phyloP scores from a whole-genome alignment of 2,797 vertebrate genomes.

The Darevskia nairensis region DNA sequence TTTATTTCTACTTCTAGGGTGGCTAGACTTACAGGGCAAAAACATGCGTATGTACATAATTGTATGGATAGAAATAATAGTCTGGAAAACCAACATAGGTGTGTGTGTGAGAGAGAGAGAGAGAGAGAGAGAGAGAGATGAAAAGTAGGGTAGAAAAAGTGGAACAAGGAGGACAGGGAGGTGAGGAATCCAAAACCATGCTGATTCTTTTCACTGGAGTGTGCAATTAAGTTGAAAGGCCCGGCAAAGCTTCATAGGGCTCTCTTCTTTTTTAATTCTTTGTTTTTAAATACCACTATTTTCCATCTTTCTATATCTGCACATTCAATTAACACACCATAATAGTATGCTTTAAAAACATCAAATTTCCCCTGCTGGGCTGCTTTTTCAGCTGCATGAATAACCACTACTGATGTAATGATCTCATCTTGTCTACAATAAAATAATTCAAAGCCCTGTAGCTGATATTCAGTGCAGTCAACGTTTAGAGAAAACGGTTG shows the following conservation, averaged over 20 bases:
- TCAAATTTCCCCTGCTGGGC: slow-evolving; percentile 4
- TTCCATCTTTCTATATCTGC: slow-evolving; percentile 1
- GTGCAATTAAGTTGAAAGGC: slow-evolving; percentile 17
- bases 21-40: not conserved
- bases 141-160: not conserved
- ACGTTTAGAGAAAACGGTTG: not conserved
- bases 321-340: slow-evolving; percentile 28
- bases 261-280: slow-evolving; percentile 14
- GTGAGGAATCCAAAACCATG: not conserved
- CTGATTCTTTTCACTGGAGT: slow-evolving; percentile 4
- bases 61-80: not conserved
- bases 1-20: not conserved
- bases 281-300: slow-evolving; percentile 25
- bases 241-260: slow-evolving; percentile 12
- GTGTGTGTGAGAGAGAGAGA: not conserved
- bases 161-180: not conserved
- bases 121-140: not conserved
- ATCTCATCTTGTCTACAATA: not conserved
- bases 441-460: slow-evolving; percentile 17
- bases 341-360: slow-evolving; percentile 13
- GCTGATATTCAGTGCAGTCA: not conserved
- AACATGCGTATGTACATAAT: not conserved
- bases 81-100: not conserved
- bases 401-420: slow-evolving; percentile 17
- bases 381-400: slow-evolving; percentile 14